Evolutionary conservation across 2,797 vertebrate species (phyloP).

Genomic region (Falco biarmicus): DNA sequence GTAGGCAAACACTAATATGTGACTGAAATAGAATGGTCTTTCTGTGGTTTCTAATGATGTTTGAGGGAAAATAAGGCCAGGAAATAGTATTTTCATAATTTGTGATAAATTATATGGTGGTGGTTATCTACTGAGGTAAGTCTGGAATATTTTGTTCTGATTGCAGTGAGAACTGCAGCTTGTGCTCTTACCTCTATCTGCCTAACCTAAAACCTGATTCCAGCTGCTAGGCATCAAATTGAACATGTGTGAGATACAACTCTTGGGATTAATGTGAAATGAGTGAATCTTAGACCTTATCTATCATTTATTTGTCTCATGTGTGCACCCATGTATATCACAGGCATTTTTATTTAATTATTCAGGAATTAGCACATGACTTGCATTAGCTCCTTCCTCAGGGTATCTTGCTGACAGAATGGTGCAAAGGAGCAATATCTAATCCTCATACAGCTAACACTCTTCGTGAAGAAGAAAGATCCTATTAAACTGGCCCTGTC

Average conservation of each 20-base stretch:
- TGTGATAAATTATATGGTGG: background rate
- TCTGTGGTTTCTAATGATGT: background rate
- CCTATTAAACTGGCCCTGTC: constrained; percentile 21
- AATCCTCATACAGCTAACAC: constrained; percentile 30
- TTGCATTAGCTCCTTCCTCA: constrained; percentile 76
- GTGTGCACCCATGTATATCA: constrained; percentile 68
- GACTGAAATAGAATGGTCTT: background rate
- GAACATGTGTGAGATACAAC: constrained; percentile 61
- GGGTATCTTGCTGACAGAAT: constrained; percentile 63
- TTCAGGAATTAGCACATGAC: constrained; percentile 74
- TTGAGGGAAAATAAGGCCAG: background rate
- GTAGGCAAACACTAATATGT: constrained; percentile 13
- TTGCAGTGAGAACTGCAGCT: constrained; percentile 3
- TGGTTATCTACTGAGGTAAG: background rate
- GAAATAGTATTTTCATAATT: constrained; percentile 9
- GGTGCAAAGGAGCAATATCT: constrained; percentile 52
- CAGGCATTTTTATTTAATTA: constrained; percentile 80
- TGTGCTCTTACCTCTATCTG: constrained; percentile 23
- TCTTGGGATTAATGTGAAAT: constrained; percentile 67
- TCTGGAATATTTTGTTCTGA: background rate
- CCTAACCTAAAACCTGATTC: constrained; percentile 58
- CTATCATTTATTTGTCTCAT: constrained; percentile 77
- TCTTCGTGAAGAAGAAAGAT: constrained; percentile 37
- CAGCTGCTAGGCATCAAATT: constrained; percentile 38
- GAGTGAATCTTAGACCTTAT: constrained; percentile 73